Base-by-base conservation (phyloP, 2,797 vertebrate species). In the Urosaurus nigricauda region DNA sequence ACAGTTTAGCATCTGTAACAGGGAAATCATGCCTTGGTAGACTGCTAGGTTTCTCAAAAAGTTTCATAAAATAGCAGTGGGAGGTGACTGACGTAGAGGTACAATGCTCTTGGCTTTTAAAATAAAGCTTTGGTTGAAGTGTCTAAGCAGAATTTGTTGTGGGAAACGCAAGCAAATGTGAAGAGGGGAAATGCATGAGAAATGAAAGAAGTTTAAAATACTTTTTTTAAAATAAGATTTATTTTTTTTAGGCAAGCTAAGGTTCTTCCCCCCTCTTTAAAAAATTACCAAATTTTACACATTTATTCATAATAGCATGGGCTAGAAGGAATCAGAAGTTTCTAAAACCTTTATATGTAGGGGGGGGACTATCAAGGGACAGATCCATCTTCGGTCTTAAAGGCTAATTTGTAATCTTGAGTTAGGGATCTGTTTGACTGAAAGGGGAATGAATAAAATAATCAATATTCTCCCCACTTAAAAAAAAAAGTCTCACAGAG, bases 21-120 rank as follows among this genome's bases (percentile, higher is more conserved):
- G 56, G n/a, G 40, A 70, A 47, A 43, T 47, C 37, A 35, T 78
- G 60, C 37, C 79, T 71, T 47, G 53, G 37, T 85, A 80, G 43
- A 47, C 56, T 63, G 8, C 65, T 47, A 24, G 26, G n/a, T 8
- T 68, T 86, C n/a, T 87, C 37, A 79, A 37, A 68, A 83, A 83
- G 60, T 83, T 87, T 60, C 32, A 79, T 78, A 60, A 58, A 78
- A 85, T 85, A 78, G 14, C 40, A 77, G 58, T 40, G 77, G 58
- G n/a, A 24, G 21, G 24, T 53, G 7, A 77, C n/a, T 6, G 12
- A 53, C 9, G 8, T 75, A 5, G 16, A 70, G 60, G 24, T 71
- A 35, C 19, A 47, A 70, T 70, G 37, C 43, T 35, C 32, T 58
- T 87, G 47, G 7, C 58, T 83, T 86, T 90, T 71, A 2, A 32